A percentile compares a stretch with the other conserved stretches of the same genome.
phyloP scores from a whole-genome alignment of 2,888 invertebrate species.

The Cheilosia vernalis region DNA sequence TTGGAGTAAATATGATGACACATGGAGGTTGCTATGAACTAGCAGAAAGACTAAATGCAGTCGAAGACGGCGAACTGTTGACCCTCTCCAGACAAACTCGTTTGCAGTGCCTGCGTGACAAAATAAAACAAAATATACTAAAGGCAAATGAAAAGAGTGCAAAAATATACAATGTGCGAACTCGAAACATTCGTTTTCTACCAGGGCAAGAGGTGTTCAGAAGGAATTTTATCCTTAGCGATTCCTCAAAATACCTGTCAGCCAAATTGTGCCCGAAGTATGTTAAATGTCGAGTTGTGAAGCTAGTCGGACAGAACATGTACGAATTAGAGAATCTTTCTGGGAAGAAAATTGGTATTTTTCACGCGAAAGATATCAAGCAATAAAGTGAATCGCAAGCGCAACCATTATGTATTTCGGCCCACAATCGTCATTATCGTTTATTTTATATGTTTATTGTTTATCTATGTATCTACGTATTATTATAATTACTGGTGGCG shows the following conservation, averaged over 20 bases:
- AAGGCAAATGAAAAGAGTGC: background rate
- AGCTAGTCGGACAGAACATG: background rate
- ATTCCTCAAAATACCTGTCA: too few relatives aligned
- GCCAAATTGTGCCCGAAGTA: too few relatives aligned
- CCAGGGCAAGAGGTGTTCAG: slow-evolving; percentile 1
- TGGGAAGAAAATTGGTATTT: too few relatives aligned
- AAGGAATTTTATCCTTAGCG: background rate
- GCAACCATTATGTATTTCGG: too few relatives aligned
- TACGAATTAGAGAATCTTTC: background rate
- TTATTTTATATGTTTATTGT: too few relatives aligned
- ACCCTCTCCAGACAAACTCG: slow-evolving; percentile 2
- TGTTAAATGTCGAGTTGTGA: background rate
- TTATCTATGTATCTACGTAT: too few relatives aligned
- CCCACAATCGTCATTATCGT: too few relatives aligned
- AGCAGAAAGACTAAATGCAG: background rate
- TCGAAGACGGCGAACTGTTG: slow-evolving; percentile 5
- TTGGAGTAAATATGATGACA: slow-evolving; percentile 50
- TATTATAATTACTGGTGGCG: too few relatives aligned
- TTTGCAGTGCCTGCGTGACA: background rate
- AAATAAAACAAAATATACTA: background rate
- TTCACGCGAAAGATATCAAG: too few relatives aligned
- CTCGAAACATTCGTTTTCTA: background rate
- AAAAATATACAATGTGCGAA: background rate
- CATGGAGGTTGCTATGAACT: slow-evolving; percentile 14
- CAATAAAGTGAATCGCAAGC: background rate